Evolutionary conservation across 2,888 invertebrate genomes (phyloP), one percentile per base, ranked within the genome.

Genomic region (Hypsopygia costalis): DNA sequence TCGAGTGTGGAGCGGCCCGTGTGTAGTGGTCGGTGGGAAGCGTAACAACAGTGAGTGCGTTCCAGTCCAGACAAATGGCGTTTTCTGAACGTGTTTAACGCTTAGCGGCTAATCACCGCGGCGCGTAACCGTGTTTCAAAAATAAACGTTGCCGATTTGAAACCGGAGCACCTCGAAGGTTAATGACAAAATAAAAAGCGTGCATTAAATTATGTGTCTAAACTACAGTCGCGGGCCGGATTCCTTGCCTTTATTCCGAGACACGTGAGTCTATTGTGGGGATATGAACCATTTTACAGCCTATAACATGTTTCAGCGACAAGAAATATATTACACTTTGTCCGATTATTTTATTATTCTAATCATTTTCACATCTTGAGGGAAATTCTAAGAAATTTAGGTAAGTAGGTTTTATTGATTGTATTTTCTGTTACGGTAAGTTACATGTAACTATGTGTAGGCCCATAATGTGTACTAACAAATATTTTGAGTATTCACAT

Each of bases 111-210:
- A 67, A 74, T 74, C 71, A 68, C 62, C 70, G 66, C 68, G 56
- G 62, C 69, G 73, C 76, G 79, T 81, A 79, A 78, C 77, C 80
- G 81, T 71, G 82, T 78, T 81, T 80, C 81, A 74, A 81, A 85
- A 86, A 86, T 85, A 86, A 82, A 75, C 81, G 81, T 79, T 77
- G 79, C 76, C 74, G 79, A 81, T 81, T 77, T 77, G 77, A 77
- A 83, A 81, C 79, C 81, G 81, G 85, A 83, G 83, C 85, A 81
- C 77, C 75, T 64, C 77, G 85, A 85, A 86, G 86, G 85, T 85
- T 85, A 85, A 83, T 85, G 82, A 85, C 81, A 82, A 81, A 83
- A 81, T 82, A 81, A 83, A 81, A 82, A 76, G 69, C 80, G 72
- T 79, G 76, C 79, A 80, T 80, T 77, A 75, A 82, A 78, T 69